These are phyloP conservation scores for Catocala sponsa DNA, from an alignment of 2,888 invertebrate species.

Conservation along the genomic window DNA sequence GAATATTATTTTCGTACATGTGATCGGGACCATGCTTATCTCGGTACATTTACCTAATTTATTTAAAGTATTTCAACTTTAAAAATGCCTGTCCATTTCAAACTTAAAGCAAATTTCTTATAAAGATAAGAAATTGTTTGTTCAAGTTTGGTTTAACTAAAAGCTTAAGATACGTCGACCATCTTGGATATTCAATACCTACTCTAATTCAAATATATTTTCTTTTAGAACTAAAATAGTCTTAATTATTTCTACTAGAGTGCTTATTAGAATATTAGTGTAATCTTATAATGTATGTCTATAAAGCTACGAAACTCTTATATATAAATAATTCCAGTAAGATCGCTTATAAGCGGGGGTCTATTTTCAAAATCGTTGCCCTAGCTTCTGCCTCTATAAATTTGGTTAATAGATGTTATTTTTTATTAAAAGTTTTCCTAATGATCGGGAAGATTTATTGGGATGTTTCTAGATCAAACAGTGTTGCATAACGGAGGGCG, in stretches of 20 bases:
- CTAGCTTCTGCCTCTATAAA: slow-evolving; percentile 26
- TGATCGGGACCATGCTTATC: slow-evolving; percentile 53
- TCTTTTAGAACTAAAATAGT: slow-evolving; percentile 6
- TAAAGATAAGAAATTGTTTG: slow-evolving; percentile 25
- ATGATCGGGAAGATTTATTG: slow-evolving; percentile 56
- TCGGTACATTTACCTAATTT: slow-evolving; percentile 45
- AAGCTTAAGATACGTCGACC: slow-evolving; percentile 1
- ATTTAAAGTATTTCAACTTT: slow-evolving; percentile 36
- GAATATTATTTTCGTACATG: slow-evolving; percentile 57
- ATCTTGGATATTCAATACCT: neutral
- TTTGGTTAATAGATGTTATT: slow-evolving; percentile 48
- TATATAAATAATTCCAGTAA: slow-evolving; percentile 35
- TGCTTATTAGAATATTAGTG: slow-evolving; percentile 25
- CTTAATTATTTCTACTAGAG: neutral
- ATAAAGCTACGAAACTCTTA: slow-evolving; percentile 23
- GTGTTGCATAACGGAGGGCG: slow-evolving; percentile 77
- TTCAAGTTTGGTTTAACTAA: slow-evolving; percentile 2
- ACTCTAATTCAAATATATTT: neutral
- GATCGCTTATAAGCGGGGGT: slow-evolving; percentile 31
- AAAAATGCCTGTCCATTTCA: slow-evolving; percentile 29
- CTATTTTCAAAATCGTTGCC: slow-evolving; percentile 49
- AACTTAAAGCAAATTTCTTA: slow-evolving; percentile 19
- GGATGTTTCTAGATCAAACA: slow-evolving; percentile 73
- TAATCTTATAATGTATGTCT: slow-evolving; percentile 27
- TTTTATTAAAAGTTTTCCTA: slow-evolving; percentile 52